phyloP scores from a whole-genome alignment of 2,797 vertebrate species.

The Clarias platycephalus region DNA sequence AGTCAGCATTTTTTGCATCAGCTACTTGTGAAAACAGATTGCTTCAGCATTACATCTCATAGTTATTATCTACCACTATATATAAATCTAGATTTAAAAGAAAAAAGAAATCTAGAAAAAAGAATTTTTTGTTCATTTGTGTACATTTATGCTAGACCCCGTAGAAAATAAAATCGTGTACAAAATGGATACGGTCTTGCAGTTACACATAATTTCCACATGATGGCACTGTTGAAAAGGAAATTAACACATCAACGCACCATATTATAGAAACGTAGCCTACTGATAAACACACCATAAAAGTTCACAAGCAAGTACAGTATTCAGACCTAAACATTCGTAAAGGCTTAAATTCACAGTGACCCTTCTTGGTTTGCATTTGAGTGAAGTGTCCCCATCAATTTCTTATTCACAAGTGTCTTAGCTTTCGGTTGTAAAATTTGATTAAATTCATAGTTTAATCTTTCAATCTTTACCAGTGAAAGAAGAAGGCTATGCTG shows the following conservation, averaged over 20 bases:
- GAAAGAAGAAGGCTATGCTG: not conserved
- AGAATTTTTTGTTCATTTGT: not conserved
- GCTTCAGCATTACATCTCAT: not conserved
- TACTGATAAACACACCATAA: not conserved
- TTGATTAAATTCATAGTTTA: not conserved
- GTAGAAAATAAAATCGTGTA: not conserved
- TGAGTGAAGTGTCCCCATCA: not conserved
- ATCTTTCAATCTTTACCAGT: not conserved
- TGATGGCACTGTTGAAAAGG: conserved; percentile 53
- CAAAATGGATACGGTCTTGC: not conserved
- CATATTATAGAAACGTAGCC: not conserved
- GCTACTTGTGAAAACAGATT: not conserved
- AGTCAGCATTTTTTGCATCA: conserved; percentile 2
- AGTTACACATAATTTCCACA: conserved; percentile 19
- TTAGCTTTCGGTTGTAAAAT: not conserved
- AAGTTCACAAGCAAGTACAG: not conserved
- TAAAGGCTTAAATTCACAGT: not conserved
- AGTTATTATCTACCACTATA: not conserved
- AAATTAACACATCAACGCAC: not conserved
- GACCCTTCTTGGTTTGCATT: not conserved
- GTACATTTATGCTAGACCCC: not conserved
- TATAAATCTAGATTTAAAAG: not conserved
- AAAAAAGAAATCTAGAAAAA: too few species aligned
- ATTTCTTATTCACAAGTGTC: not conserved
- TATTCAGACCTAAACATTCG: not conserved